Conservation (phyloP, 1,140 invertebrate species). For the Bicyclus anynana region DNA sequence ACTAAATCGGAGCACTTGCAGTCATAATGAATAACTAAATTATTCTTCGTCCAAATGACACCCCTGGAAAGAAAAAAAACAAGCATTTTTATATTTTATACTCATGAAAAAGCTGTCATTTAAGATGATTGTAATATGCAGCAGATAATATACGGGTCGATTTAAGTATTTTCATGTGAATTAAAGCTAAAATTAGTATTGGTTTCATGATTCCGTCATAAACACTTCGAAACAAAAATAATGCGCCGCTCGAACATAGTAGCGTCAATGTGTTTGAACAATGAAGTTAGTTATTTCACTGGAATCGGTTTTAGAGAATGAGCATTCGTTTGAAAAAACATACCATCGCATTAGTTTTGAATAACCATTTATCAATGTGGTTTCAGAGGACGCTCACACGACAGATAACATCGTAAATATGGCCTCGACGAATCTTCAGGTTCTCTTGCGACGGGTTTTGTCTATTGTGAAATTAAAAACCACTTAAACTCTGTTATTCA, state of each 20-base stretch:
- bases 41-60: conserved; percentile 44
- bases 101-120: neutral
- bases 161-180: neutral
- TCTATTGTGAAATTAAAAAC: conserved; percentile 70
- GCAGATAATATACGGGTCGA: neutral
- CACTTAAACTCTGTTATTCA: conserved; percentile 47
- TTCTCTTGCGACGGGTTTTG: conserved; percentile 73
- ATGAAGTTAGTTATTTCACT: conserved; percentile 47
- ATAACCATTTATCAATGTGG: conserved; percentile 70
- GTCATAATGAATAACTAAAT: conserved; percentile 46
- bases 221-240: conserved; percentile 52
- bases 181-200: neutral
- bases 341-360: conserved; percentile 70
- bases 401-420: conserved; percentile 79
- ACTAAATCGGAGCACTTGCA: conserved; percentile 57
- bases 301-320: conserved; percentile 29
- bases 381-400: conserved; percentile 72
- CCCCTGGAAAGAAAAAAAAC: conserved; percentile 61
- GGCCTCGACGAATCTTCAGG: conserved; percentile 74
- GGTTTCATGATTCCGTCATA: conserved; percentile 4
- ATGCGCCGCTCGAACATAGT: conserved; percentile 59
- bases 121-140: conserved; percentile 1
- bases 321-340: conserved; percentile 47
- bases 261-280: conserved; percentile 66
- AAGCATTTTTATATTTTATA: conserved; percentile 9